Base-by-base conservation (phyloP, 2,888 invertebrate species). In the Parnassius smintheus region DNA sequence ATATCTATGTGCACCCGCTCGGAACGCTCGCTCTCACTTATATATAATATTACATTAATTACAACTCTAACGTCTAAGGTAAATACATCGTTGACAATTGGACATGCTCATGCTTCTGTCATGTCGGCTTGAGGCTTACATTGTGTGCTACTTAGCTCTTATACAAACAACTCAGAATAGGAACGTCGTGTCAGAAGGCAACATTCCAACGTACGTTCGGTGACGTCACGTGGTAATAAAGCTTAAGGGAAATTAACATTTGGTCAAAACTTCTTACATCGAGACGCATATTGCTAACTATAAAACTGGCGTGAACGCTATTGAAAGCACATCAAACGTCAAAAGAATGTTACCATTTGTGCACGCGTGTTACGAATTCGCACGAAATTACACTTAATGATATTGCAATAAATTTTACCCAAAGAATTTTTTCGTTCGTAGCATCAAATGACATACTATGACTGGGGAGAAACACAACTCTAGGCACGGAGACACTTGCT, bases 31-130 rank as follows among this genome's bases (percentile, higher is more conserved):
- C 60, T 9, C 11, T 46, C n/a, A 2, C 60, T 48, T 60, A 60
- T 41, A 54, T 13, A 41, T 48, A 46, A 58, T 25, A 42, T 56
- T 56, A 57, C 57, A 58, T 59, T 53, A 59, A 60, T 60, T 54
- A 60, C 54, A 60, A 52, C 35, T 46, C 53, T 53, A 59, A 59
- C 45, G 35, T 11, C 59, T 53, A 46, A 45, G 45, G 9, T 46
- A 44, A 53, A 35, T 46, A 59, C 25, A 45, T 59, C 25, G 25
- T 9, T 46, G 56, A 46, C 22, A 9, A 12, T 46, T n/a, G 7
- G 46, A 45, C 56, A 45, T 45, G 44, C 12, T 50, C 35, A 35
- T n/a, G 48, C 13, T 11, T 50, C 13, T 18, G 25, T 51, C 25
- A 25, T 18, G 25, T 51, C 22, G 18, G 11, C 51, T 11, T 11